Base-by-base conservation (phyloP, 1,140 invertebrate genomes). In the Cydia strobilella region DNA sequence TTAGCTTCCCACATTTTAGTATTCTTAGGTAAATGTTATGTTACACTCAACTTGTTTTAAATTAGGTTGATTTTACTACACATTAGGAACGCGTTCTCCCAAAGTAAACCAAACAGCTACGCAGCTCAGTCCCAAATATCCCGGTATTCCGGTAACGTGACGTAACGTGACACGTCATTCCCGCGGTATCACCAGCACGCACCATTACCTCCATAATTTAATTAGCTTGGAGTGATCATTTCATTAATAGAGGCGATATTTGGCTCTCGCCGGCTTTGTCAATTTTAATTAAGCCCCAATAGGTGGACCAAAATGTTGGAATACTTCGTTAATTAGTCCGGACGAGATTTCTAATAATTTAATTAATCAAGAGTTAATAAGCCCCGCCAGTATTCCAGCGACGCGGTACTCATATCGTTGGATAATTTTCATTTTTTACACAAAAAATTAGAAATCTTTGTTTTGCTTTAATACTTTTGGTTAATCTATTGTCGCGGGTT, bases 191-290 rank as follows among this genome's bases (percentile, higher is more conserved):
- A 87, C 83, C 80, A 83, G 87, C 90, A 93, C 84, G 90, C 90
- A 93, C 89, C 90, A 91, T 93, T 93, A 91, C 86, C 87, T 90
- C 80, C 84, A 86, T 91, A 91, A 92, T 92, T 92, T 92, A 92
- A 92, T 92, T 92, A 92, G 89, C 90, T 91, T 90, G 81, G 89
- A 92, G 90, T 91, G 90, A 90, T 90, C 89, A 88, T 92, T 89
- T 84, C 89, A 88, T 90, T 92, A 91, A 92, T 91, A 91, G 86
- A 89, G 86, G 86, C 85, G 88, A 90, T 92, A 91, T 91, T 91
- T 90, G 88, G 88, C 85, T 81, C 84, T 84, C 85, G 85, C 85
- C 78, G 82, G 90, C 88, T 90, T 90, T 91, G 90, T 90, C 90
- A 90, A 90, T 92, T 91, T 92, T 92, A 92, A 92, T 92, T 91